Evolutionary conservation across 2,797 vertebrate species (phyloP), one percentile per base, ranked within the genome.

Genomic region (Coilia nasus): DNA sequence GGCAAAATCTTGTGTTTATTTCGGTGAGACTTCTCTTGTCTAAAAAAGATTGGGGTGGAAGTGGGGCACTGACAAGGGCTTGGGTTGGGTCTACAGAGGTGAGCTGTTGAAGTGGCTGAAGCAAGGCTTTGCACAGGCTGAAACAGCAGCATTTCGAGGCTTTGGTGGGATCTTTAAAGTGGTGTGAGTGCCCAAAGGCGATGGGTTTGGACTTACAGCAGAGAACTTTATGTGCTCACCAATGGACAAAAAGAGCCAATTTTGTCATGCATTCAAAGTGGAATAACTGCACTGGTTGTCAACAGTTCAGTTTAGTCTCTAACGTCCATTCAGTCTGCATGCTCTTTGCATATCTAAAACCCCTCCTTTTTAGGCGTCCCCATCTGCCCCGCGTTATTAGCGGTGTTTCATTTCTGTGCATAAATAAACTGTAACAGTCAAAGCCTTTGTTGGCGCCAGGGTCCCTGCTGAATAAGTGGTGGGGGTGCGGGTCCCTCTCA

Each of bases 371-470:
- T 75, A 81, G 15, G n/a, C 47, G 9, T 67, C 81, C 35, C 64
- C 15, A 57, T 47, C 75, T 60, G 54, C 54, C 83, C 59, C 56
- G 82, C 47, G 19, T 35, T 7, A 75, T 75, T 75, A 82, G 84
- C 83, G 86, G 87, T 90, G 84, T 91, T 87, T 81, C 56, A 83
- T 90, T 90, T 85, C 87, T 83, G 50, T 54, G 86, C 86, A 87
- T 81, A 90, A 89, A 81, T 56, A 75, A 80, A 50, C 86, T 82
- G 54, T 89, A 88, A 87, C 83, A 83, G 86, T 50, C 83, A 46
- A 83, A 80, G 86, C 62, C 64, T 84, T 89, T 88, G 83, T 89
- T 88, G 88, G 83, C 82, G 57, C 3, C 75, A 85, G 84, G 84
- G 86, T 85, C 82, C 87, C 86, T 82, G 85, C 85, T 87, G 89